Evolutionary conservation across 2,113 vertebrate genomes (phyloP).

Genomic region (Oncorhynchus kisutch): DNA sequence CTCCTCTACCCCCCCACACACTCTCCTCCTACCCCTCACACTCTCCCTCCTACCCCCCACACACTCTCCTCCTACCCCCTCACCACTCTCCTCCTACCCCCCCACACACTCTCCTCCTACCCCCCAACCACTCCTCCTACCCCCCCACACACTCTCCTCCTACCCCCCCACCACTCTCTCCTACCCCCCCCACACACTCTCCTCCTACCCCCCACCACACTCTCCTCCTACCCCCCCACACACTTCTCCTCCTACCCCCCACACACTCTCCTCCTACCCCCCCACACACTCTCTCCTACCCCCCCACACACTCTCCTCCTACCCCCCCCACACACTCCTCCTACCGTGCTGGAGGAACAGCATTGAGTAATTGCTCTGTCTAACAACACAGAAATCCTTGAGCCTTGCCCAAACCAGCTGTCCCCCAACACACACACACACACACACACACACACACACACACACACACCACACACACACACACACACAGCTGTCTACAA

Average conservation of each 20-base stretch:
- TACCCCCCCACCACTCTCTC: not conserved
- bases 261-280: too few species aligned
- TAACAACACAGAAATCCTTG: constrained; percentile 30
- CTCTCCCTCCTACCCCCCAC: too few species aligned
- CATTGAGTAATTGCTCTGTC: constrained; percentile 25
- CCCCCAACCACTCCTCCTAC: not conserved
- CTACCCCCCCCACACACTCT: not conserved
- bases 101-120: not conserved
- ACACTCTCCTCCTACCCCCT: not conserved
- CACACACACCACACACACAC: too few species aligned
- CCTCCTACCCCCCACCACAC: not conserved
- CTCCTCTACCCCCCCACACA: not conserved
- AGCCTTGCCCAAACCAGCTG: constrained; percentile 19
- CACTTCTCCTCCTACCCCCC: not conserved
- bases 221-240: not conserved
- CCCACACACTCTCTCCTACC: not conserved
- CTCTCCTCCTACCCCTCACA: not conserved
- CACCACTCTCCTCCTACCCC: too few species aligned
- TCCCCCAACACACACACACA: too few species aligned
- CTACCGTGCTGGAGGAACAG: not conserved
- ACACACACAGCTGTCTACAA: constrained; percentile 1
- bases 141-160: too few species aligned
- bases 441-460: too few species aligned
- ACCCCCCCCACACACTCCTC: not conserved
- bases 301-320: not conserved